Evolutionary conservation across 2,113 vertebrate genomes (phyloP).

Genomic region (Pseudorasbora parva): DNA sequence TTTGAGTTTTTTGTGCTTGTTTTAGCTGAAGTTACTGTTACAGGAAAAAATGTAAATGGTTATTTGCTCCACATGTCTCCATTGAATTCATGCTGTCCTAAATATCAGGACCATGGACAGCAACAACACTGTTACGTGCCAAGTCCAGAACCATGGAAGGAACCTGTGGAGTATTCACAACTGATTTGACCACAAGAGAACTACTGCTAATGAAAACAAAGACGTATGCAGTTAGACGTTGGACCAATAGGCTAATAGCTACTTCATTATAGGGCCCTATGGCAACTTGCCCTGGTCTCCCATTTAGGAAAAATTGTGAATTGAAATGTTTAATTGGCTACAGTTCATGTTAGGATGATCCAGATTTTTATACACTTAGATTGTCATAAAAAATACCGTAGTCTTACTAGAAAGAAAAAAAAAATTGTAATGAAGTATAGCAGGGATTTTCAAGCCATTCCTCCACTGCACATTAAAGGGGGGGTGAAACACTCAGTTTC

Average conservation of each 20-base stretch:
- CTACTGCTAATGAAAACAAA: not conserved
- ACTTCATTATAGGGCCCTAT: not conserved
- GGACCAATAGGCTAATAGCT: not conserved
- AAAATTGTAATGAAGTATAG: not conserved
- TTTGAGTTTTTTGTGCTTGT: not conserved
- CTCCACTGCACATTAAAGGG: not conserved
- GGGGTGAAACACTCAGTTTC: no score
- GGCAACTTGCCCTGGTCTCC: not conserved
- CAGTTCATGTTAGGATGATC: not conserved
- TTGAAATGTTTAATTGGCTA: not conserved
- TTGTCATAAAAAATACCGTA: not conserved
- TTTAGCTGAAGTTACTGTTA: not conserved
- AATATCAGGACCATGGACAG: slow-evolving; percentile 25
- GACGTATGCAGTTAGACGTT: not conserved
- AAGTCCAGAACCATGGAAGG: slow-evolving; percentile 10
- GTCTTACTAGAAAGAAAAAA: not conserved
- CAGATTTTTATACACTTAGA: not conserved
- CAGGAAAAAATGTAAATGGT: no score
- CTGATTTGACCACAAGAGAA: not conserved
- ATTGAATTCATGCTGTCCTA: not conserved
- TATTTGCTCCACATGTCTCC: not conserved
- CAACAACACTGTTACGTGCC: not conserved
- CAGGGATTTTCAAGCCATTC: not conserved
- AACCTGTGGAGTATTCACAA: slow-evolving; percentile 2
- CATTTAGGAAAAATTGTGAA: not conserved